Conservation (phyloP, 53 echinoderm and acorn worm species). For the Echinometra lucunter region DNA sequence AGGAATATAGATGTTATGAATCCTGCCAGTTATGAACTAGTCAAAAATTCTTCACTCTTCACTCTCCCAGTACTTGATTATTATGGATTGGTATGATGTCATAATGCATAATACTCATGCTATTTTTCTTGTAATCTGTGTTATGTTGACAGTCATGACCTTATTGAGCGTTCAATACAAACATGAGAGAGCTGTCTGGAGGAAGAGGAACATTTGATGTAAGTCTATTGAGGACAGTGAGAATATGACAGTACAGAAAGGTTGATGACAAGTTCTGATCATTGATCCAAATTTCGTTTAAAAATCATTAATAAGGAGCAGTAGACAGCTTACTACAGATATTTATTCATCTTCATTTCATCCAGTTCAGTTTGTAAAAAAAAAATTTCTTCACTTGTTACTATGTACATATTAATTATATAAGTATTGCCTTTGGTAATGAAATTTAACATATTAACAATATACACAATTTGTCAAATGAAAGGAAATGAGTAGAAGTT, state of each 20-base stretch:
- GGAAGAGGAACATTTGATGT: slow-evolving; percentile 89
- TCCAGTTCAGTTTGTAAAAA: not conserved
- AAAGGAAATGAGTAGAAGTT: not conserved
- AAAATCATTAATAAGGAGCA: not conserved
- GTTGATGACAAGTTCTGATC: no score
- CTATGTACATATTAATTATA: no score
- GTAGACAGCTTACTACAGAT: not conserved
- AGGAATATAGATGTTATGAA: no score
- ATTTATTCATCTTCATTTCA: not conserved
- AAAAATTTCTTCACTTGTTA: not conserved
- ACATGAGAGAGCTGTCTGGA: slow-evolving; percentile 87
- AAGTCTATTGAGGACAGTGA: not conserved
- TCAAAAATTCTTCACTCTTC: no score
- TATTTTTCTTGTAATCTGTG: not conserved
- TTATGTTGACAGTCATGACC: slow-evolving; percentile 88
- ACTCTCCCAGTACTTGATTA: no score
- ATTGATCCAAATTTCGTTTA: not conserved
- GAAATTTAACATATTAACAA: no score
- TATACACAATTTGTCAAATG: not conserved
- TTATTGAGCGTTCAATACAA: slow-evolving; percentile 92
- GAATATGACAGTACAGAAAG: no score
- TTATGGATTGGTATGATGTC: not conserved
- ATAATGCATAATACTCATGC: not conserved
- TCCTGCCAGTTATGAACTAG: no score
- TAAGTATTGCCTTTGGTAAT: no score